Evolutionary conservation across 1,140 invertebrate genomes (phyloP), one percentile per base, ranked within the genome.

Genomic region (Drosophila rufa): DNA sequence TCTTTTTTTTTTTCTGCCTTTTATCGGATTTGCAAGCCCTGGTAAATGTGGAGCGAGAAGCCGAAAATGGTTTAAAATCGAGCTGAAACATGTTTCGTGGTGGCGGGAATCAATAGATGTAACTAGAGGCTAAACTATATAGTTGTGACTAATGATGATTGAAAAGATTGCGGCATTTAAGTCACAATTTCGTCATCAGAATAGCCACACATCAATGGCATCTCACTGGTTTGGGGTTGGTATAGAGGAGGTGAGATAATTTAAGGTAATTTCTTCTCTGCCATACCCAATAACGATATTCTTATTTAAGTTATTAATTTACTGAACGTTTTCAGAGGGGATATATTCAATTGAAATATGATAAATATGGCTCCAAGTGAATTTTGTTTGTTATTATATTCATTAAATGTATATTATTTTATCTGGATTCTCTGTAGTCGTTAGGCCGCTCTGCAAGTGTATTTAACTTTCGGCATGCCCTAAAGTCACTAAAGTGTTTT

Each of bases 11-110:
- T 55, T 46, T 36, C 82, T 79, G 53, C 19, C 53, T 55, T 76
- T 86, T 86, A 85, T 82, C 82, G 74, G 79, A 85, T 85, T 85
- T 83, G 55, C 81, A 79, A 76, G 53, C 45, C 50, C 45, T 55
- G 66, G 47, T 70, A 56, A 64, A 75, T 75, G 59, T 5, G 1
- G 40, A 53, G 51, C 50, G 55, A 66, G 62, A 68, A 56, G 48
- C 67, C 62, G 64, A 75, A 75, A 75, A 75, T 75, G 50, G 71
- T 75, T 75, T 78, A 81, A 81, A 78, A 86, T 74, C 76, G 78
- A 30, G 45, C 42, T 53, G 51, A 78, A 50, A 56, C 38, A 42
- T 64, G 45, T 50, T 53, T 40, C 36, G 42, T 33, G 25, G 48
- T 48, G 45, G 48, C 17, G 22, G 43, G n/a, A 36, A 22, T 15